Evolutionary conservation across 2,888 invertebrate genomes (phyloP), one percentile per base, ranked within the genome.

Genomic region (Stenolophus ochropezus): DNA sequence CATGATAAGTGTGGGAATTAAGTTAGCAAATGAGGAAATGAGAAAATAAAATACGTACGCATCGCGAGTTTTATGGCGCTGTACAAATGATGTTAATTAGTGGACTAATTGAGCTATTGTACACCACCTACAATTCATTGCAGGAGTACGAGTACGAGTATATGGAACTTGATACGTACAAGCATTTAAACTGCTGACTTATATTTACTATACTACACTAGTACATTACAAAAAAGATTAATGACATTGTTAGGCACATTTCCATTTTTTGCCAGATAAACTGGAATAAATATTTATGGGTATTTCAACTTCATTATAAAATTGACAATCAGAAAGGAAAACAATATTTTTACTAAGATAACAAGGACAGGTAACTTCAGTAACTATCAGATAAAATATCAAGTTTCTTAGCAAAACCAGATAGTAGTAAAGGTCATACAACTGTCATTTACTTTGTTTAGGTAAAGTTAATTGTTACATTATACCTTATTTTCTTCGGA

Each of bases 1-100:
- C 65, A 21, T 69, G 65, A 69, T 69, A 69, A 69, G 65, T 69
- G 65, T 69, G 65, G 65, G 65, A 69, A 69, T 65, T 65, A 65
- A 65, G n/a, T 65, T 65, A 25, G 65, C 33, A 69, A 33, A 33
- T 33, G 65, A 69, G 65, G 65, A 69, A 69, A 69, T 69, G 65
- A 69, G 33, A 65, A 65, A 65, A 65, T 65, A 65, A 25, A 65
- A 65, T 65, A 65, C 61, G 65, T 33, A 69, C 65, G 65, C 65
- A 69, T 69, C 27, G 65, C 27, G 14, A 18, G 5, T 65, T 65
- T 27, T 65, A 65, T 65, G 16, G 61, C 11, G 56, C 11, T 56
- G 56, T 21, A 69, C 65, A 69, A 14, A 33, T 69, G 65, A 42
- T 4, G 4, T 8, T 42, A 42, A 42, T 42, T 42, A 42, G 33